Conservation (phyloP, 1,140 invertebrate genomes). For the Conopomorpha cramerella region DNA sequence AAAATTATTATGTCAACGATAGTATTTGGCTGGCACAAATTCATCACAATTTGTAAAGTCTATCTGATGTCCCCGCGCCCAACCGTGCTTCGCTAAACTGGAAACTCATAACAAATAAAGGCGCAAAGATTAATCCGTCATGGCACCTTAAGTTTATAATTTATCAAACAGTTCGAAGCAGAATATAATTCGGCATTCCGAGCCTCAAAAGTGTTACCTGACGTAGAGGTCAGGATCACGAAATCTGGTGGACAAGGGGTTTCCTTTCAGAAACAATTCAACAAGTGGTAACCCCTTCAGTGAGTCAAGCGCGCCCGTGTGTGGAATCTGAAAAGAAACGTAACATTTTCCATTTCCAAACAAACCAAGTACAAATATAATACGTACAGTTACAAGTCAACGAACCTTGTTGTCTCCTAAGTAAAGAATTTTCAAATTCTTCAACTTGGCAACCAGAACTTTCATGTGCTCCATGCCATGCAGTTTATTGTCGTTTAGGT, state of each 20-base stretch:
- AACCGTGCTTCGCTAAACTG: too few species aligned
- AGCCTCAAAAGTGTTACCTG: constrained; percentile 68
- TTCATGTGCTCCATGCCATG: constrained; percentile 69
- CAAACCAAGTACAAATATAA: constrained; percentile 1
- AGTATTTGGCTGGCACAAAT: too few species aligned
- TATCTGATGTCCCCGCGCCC: too few species aligned
- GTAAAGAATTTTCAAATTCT: constrained; percentile 79
- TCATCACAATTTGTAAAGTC: too few species aligned
- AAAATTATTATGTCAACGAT: too few species aligned
- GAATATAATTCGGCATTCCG: constrained; percentile 2
- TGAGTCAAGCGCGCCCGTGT: constrained; percentile 69
- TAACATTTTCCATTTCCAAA: too few species aligned
- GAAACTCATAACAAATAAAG: constrained; percentile 25
- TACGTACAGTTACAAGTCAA: too few species aligned
- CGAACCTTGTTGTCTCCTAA: constrained; percentile 82
- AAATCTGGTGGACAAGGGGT: constrained; percentile 80
- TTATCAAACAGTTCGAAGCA: constrained; percentile 15
- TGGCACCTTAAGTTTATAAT: too few species aligned
- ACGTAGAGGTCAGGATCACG: constrained; percentile 78
- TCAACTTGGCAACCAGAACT: constrained; percentile 66
- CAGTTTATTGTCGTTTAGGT: constrained; percentile 83
- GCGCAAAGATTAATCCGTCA: too few species aligned
- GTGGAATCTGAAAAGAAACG: constrained; percentile 73
- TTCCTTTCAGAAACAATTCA: constrained; percentile 79
- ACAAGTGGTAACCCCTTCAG: constrained; percentile 73